Evolutionary conservation across 1,140 invertebrate species (phyloP).

Genomic region (Agrypnia vestita): DNA sequence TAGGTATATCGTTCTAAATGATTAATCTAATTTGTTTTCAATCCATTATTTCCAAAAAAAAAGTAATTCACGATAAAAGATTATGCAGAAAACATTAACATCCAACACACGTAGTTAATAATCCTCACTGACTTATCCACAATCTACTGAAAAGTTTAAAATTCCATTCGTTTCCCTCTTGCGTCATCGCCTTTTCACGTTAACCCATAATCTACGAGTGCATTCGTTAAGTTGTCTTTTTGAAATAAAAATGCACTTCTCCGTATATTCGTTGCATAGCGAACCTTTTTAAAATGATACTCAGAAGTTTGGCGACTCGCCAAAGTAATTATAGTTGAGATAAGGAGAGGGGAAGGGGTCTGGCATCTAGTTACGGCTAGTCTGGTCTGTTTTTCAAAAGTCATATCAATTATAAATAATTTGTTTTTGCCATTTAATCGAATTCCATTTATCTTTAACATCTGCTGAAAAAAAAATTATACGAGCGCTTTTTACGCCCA

Average conservation of each 20-base stretch:
- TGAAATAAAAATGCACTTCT: constrained; percentile 52
- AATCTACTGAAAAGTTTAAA: neutral
- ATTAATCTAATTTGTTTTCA: no score
- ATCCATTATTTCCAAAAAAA: no score
- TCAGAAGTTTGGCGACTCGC: constrained; percentile 49
- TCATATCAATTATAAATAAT: neutral
- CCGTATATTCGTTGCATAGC: constrained; percentile 28
- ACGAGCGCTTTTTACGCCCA: no score
- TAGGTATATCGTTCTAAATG: no score
- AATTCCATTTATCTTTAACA: no score
- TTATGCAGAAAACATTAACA: no score
- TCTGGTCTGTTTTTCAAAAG: constrained; percentile 19
- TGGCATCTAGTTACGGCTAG: constrained; percentile 40
- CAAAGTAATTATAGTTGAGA: constrained; percentile 59
- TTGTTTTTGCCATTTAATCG: no score
- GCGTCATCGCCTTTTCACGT: neutral
- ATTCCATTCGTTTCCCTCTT: neutral
- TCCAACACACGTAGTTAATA: no score
- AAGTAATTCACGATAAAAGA: no score
- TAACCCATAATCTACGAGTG: constrained; percentile 5
- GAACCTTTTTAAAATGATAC: constrained; percentile 56
- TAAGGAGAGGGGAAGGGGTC: constrained; percentile 50
- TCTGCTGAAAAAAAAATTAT: no score
- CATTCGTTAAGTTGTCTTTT: constrained; percentile 26
- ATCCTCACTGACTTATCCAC: no score